These are phyloP conservation scores for Liolophura sinensis DNA, from an alignment of 1,140 invertebrate genomes.

Conservation along the genomic window DNA sequence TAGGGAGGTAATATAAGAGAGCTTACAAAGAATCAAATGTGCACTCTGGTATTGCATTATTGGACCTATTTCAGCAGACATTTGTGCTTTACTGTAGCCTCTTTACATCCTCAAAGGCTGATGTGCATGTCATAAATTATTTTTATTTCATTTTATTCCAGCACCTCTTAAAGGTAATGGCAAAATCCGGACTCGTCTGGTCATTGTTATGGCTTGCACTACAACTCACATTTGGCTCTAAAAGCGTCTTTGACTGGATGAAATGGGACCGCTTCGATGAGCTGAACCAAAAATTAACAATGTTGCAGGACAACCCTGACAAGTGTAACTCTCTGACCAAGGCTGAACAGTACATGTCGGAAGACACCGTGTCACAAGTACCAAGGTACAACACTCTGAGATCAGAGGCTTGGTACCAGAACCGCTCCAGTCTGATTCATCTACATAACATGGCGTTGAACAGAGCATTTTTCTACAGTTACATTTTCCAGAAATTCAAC, in stretches of 20 bases:
- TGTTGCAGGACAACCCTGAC: constrained; percentile 67
- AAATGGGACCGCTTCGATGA: constrained; percentile 85
- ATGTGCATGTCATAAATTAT: too few species aligned
- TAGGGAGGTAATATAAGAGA: too few species aligned
- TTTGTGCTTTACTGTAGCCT: too few species aligned
- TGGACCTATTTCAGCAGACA: too few species aligned
- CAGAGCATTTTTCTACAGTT: constrained; percentile 85
- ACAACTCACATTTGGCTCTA: too few species aligned
- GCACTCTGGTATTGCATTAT: too few species aligned
- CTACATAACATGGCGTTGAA: constrained; percentile 93
- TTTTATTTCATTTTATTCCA: too few species aligned
- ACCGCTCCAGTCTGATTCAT: constrained; percentile 89
- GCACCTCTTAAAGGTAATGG: too few species aligned
- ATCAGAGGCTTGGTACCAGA: constrained; percentile 81
- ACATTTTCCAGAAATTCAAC: constrained; percentile 74
- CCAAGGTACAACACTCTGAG: constrained; percentile 95
- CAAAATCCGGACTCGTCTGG: too few species aligned
- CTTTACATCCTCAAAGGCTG: too few species aligned
- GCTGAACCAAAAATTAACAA: constrained; percentile 78
- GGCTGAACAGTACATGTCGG: constrained; percentile 76
- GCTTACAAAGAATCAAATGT: too few species aligned
- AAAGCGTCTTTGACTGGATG: constrained; percentile 25
- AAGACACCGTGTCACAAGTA: constrained; percentile 84
- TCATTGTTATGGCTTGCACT: too few species aligned
- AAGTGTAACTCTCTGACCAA: constrained; percentile 88